A percentile compares a stretch with the other conserved stretches of the same genome.
phyloP scores from a whole-genome alignment of 2,888 invertebrate genomes.

The Rhabditoides inermis region DNA sequence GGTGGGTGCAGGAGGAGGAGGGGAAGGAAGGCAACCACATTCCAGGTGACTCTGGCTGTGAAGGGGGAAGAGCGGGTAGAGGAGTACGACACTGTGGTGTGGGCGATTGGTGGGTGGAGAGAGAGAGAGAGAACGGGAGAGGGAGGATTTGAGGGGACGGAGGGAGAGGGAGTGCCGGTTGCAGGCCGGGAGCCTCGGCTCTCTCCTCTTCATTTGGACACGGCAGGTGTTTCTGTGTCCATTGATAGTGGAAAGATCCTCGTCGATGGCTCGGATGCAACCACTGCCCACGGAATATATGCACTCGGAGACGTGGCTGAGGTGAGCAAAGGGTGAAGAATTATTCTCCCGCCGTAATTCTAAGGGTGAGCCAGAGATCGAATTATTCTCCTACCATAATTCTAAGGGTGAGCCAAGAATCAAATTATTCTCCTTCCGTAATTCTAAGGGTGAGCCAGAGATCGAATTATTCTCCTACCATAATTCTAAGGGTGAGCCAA shows the following conservation, averaged over 20 bases:
- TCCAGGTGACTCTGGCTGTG: too few relatives aligned
- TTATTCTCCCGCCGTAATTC: background rate
- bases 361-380: background rate
- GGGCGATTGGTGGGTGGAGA: constrained; percentile 23
- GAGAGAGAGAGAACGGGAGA: too few relatives aligned
- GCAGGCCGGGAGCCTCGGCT: constrained; percentile 15
- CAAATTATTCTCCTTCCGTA: too few relatives aligned
- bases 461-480: background rate
- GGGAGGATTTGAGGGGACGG: too few relatives aligned
- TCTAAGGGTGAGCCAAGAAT: too few relatives aligned
- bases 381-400: too few relatives aligned
- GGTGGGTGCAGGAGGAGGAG: too few relatives aligned
- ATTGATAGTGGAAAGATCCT: constrained; percentile 12
- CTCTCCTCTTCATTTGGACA: constrained; percentile 6
- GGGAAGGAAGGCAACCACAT: too few relatives aligned
- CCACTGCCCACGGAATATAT: constrained; percentile 68
- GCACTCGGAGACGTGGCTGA: constrained; percentile 74
- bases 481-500: too few relatives aligned
- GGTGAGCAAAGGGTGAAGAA: too few relatives aligned
- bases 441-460: too few relatives aligned
- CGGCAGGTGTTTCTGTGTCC: constrained; percentile 5
- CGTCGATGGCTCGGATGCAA: constrained; percentile 61
- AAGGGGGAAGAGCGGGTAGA: background rate
- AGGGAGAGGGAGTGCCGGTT: too few relatives aligned
- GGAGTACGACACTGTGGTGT: constrained; percentile 23